A percentile compares a stretch with the other conserved stretches of the same genome.
These are phyloP conservation scores for Coracias cyanogaster DNA, from an alignment of 2,797 vertebrate species.

Conservation along the genomic window DNA sequence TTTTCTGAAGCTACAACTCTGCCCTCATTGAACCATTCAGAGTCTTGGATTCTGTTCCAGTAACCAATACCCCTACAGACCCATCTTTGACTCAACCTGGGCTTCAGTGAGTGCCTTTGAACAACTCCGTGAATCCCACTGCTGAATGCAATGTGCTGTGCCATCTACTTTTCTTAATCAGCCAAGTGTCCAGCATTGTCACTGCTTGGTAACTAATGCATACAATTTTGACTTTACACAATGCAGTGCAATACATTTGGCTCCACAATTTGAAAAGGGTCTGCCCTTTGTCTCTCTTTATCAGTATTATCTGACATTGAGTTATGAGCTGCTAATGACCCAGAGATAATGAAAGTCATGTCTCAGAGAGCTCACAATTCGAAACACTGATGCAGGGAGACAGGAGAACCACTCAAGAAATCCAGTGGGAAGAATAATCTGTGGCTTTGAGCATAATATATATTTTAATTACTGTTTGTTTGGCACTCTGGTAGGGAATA, in stretches of 20 bases:
- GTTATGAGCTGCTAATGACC: conserved; percentile 71
- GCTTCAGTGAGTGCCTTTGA: not conserved
- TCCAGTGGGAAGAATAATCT: conserved; percentile 66
- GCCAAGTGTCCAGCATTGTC: conserved; percentile 10
- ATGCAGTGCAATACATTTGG: conserved; percentile 24
- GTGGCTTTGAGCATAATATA: conserved; percentile 49
- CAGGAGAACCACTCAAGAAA: conserved; percentile 60
- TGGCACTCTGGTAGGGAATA: conserved; percentile 32
- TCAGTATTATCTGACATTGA: conserved; percentile 63
- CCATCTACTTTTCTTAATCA: not conserved
- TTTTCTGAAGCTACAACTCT: not conserved
- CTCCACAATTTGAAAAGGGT: conserved; percentile 51
- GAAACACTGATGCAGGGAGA: conserved; percentile 59
- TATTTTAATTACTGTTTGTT: conserved; percentile 61
- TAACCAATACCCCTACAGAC: not conserved
- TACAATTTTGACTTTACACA: conserved; percentile 46
- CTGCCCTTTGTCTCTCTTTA: conserved; percentile 67
- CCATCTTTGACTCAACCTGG: not conserved
- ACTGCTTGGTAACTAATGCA: conserved; percentile 7
- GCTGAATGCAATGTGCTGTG: not conserved
- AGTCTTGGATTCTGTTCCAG: not conserved
- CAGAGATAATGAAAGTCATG: conserved; percentile 69
- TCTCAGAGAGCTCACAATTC: conserved; percentile 44
- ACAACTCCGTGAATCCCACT: not conserved
- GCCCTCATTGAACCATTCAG: not conserved